Evolutionary conservation across 2,797 vertebrate species (phyloP).

Genomic region (Austrolebias charrua): DNA sequence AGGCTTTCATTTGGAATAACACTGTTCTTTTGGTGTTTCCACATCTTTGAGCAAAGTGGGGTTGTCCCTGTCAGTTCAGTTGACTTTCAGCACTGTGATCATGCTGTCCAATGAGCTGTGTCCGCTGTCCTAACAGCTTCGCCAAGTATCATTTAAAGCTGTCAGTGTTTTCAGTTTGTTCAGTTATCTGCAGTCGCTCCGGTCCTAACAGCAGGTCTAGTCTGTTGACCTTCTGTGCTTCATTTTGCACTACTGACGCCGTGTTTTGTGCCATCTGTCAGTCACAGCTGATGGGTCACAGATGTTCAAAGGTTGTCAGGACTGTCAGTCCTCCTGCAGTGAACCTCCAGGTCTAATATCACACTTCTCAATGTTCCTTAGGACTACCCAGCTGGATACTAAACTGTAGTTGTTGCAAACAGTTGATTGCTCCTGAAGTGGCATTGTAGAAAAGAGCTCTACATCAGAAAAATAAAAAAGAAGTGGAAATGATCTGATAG

Average conservation of each 20-base stretch:
- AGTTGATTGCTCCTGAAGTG: neutral
- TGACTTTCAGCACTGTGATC: neutral
- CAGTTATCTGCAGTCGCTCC: neutral
- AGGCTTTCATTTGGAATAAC: neutral
- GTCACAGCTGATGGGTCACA: conserved; percentile 26
- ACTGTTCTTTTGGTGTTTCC: neutral
- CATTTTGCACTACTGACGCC: conserved; percentile 10
- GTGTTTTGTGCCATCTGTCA: conserved; percentile 43
- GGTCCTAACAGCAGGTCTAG: conserved; percentile 3
- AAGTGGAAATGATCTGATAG: neutral
- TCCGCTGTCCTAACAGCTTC: conserved; percentile 1
- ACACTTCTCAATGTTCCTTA: conserved; percentile 37
- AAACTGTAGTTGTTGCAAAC: neutral
- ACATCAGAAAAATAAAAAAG: neutral
- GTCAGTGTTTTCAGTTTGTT: neutral
- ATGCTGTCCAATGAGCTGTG: neutral
- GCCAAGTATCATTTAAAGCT: conserved; percentile 8
- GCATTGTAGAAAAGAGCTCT: neutral
- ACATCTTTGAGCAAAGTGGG: neutral
- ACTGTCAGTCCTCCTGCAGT: conserved; percentile 20
- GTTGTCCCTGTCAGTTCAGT: neutral
- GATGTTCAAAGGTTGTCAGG: conserved; percentile 31
- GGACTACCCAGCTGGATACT: conserved; percentile 19
- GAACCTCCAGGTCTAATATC: conserved; percentile 45
- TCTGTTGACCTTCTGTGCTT: conserved; percentile 1